phyloP scores from a whole-genome alignment of 2,888 invertebrate species.

The Orchesella flavescens region DNA sequence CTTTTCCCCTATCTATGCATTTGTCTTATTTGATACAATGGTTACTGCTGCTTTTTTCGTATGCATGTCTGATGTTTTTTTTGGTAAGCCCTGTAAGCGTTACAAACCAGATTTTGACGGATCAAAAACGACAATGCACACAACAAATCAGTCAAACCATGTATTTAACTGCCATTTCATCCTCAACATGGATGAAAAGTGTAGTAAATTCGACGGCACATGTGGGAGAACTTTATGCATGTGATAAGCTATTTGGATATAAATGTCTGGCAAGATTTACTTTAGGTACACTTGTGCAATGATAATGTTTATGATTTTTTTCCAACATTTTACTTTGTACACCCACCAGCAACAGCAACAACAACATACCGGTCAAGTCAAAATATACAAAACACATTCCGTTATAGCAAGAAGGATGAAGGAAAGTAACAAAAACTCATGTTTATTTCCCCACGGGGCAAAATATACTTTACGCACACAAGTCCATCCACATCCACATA shows the following conservation, averaged over 20 bases:
- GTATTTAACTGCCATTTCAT: slow-evolving; percentile 42
- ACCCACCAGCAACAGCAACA: slow-evolving; percentile 25
- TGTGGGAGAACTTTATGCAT: neutral
- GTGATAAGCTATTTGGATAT: neutral
- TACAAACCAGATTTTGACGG: slow-evolving; percentile 51
- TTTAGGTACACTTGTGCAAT: neutral
- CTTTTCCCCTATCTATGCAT: neutral
- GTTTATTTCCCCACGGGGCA: slow-evolving; percentile 13
- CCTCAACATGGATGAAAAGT: slow-evolving; percentile 30
- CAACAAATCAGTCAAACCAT: slow-evolving; percentile 46
- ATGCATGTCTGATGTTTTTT: neutral
- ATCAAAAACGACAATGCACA: slow-evolving; percentile 35
- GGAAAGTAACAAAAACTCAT: slow-evolving; percentile 18
- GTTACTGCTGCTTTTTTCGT: neutral
- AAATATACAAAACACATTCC: slow-evolving; percentile 5
- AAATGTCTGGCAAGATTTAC: neutral
- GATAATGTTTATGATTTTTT: slow-evolving; percentile 7
- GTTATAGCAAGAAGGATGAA: neutral
- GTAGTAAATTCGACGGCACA: slow-evolving; percentile 9
- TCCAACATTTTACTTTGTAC: neutral
- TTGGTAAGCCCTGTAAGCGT: slow-evolving; percentile 42
- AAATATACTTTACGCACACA: slow-evolving; percentile 8
- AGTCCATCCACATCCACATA: slow-evolving; percentile 13
- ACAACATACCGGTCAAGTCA: slow-evolving; percentile 29
- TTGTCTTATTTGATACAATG: neutral